Evolutionary conservation across 2,113 vertebrate species (phyloP).

Genomic region (Macaca mulatta): DNA sequence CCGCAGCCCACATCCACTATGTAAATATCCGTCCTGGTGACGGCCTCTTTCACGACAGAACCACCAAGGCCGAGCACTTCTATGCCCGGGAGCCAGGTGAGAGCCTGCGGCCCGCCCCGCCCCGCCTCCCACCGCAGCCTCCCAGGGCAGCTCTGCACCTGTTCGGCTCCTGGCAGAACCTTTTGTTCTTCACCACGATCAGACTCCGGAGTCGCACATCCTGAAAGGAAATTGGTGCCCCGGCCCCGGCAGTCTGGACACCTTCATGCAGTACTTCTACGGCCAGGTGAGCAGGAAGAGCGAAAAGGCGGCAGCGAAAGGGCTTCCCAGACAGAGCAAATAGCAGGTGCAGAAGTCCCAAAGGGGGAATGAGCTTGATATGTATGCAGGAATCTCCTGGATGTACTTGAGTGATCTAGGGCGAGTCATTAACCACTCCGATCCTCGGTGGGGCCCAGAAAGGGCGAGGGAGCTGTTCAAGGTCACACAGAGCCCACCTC

Average conservation of each 20-base stretch:
- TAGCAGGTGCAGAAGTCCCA: background rate
- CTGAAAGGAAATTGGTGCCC: slow-evolving; percentile 54
- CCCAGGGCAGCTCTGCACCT: background rate
- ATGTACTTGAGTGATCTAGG: background rate
- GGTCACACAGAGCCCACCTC: background rate
- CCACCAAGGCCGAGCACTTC: slow-evolving; percentile 10
- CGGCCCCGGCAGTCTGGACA: background rate
- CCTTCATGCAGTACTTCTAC: slow-evolving; percentile 21
- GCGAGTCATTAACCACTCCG: background rate
- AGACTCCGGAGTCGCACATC: slow-evolving; percentile 57
- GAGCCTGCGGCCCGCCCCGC: rapidly evolving
- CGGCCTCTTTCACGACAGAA: background rate
- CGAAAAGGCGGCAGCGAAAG: background rate
- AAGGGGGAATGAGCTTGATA: background rate
- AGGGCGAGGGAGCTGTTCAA: background rate
- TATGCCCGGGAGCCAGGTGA: slow-evolving; percentile 36
- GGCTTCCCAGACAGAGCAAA: background rate
- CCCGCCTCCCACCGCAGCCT: rapidly evolving
- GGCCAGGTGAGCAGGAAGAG: slow-evolving; percentile 52
- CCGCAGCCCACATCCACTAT: background rate
- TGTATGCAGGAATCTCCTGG: background rate
- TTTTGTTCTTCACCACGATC: background rate
- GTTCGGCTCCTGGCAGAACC: background rate
- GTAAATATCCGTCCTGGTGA: slow-evolving; percentile 15
- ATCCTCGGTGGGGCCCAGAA: background rate